A percentile compares a stretch with the other conserved stretches of the same genome.
These are phyloP conservation scores for Calameuta pallipes DNA, from an alignment of 2,888 invertebrate genomes.

Conservation along the genomic window DNA sequence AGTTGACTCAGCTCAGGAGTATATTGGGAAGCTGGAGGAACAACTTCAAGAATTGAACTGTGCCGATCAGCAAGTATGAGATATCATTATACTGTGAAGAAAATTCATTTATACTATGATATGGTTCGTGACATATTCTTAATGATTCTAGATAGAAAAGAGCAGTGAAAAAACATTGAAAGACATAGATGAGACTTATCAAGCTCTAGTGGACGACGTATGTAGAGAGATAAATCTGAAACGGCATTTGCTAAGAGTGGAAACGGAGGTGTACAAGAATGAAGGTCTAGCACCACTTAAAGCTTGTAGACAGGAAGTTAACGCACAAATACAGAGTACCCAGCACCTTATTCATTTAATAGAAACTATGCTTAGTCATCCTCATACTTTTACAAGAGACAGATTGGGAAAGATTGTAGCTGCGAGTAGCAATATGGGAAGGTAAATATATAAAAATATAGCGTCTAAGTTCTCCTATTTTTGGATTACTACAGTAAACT, in stretches of 20 bases:
- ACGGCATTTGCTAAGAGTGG: conserved; percentile 40
- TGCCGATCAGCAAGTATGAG: conserved; percentile 42
- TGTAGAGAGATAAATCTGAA: conserved; percentile 40
- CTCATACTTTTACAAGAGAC: conserved; percentile 54
- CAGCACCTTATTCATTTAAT: conserved; percentile 30
- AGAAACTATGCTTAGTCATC: conserved; percentile 48
- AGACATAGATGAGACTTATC: conserved; percentile 43
- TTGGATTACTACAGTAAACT: neutral
- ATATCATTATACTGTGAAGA: neutral
- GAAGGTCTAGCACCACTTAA: conserved; percentile 63
- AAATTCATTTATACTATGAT: neutral
- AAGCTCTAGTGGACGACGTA: conserved; percentile 37
- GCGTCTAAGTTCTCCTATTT: neutral
- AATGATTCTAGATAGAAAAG: conserved; percentile 35
- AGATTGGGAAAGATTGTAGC: conserved; percentile 47
- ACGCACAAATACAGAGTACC: conserved; percentile 52
- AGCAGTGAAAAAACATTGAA: conserved; percentile 35
- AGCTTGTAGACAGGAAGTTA: conserved; percentile 61
- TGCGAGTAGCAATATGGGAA: conserved; percentile 59
- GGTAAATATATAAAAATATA: conserved; percentile 28
- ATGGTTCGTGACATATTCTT: neutral
- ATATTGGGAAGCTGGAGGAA: conserved; percentile 40
- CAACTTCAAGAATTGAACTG: conserved; percentile 42
- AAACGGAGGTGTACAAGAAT: conserved; percentile 43
- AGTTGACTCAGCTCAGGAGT: conserved; percentile 41